These are phyloP conservation scores for Indicator maculatus DNA, from an alignment of 2,113 vertebrate genomes.

Conservation along the genomic window DNA sequence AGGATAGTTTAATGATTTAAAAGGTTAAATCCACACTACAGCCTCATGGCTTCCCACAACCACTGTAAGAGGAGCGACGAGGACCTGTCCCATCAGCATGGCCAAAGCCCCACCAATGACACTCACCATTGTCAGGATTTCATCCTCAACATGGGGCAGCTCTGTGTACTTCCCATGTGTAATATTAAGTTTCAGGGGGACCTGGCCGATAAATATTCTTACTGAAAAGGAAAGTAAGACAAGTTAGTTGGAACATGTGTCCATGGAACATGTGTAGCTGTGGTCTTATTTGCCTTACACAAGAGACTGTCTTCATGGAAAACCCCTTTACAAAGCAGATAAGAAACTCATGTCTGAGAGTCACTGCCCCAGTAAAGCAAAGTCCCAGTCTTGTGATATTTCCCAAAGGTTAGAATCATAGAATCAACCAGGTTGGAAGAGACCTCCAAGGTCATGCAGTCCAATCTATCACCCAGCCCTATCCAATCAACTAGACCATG, in stretches of 20 bases:
- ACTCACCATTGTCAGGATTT: conserved; percentile 86
- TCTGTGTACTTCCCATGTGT: conserved; percentile 70
- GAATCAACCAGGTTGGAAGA: too few relatives aligned
- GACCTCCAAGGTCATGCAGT: too few relatives aligned
- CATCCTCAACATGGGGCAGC: conserved; percentile 79
- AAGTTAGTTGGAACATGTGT: not conserved
- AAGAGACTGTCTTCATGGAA: not conserved
- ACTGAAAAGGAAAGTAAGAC: conserved; percentile 75
- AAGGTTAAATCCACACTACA: not conserved
- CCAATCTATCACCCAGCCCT: too few relatives aligned
- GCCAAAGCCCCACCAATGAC: not conserved
- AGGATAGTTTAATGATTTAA: not conserved
- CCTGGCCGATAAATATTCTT: conserved; percentile 88
- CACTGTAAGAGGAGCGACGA: fast-evolving
- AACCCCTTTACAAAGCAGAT: not conserved
- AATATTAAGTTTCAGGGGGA: conserved; percentile 77
- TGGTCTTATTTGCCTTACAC: not conserved
- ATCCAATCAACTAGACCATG: too few relatives aligned
- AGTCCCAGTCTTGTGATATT: not conserved
- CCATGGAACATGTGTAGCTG: not conserved
- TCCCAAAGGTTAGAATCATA: not conserved
- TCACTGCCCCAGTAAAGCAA: not conserved
- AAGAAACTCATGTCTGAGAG: not conserved
- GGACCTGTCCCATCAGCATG: not conserved
- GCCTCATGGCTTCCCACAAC: not conserved